phyloP scores from a whole-genome alignment of 92 coral and sea anemone genomes.

The Bergia sp. region DNA sequence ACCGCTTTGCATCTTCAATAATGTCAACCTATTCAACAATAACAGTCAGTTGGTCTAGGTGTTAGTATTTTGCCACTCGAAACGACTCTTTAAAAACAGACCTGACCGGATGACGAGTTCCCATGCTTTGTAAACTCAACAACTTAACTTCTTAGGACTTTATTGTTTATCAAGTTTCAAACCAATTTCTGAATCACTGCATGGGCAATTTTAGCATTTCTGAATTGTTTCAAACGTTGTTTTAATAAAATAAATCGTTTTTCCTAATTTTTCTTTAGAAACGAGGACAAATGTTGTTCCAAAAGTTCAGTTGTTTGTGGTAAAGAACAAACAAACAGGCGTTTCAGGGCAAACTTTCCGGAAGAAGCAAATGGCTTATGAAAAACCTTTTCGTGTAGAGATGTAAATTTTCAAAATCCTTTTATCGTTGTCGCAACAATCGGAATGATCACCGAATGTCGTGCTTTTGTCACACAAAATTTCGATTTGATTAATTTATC shows the following conservation, averaged over 20 bases:
- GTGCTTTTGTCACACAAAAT: background rate
- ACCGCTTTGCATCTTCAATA: background rate
- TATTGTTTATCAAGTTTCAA: background rate
- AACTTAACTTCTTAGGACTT: background rate
- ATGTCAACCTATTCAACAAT: background rate
- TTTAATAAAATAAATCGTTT: no score
- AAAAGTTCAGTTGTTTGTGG: background rate
- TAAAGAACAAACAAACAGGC: background rate
- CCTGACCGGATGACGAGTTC: constrained; percentile 30
- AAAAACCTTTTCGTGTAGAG: background rate
- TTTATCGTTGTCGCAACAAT: background rate
- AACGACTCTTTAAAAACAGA: background rate
- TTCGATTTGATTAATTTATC: background rate
- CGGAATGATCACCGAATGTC: background rate
- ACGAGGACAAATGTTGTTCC: background rate
- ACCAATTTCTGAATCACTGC: constrained; percentile 7
- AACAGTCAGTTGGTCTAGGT: background rate
- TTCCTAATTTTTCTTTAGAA: background rate
- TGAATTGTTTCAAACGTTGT: background rate
- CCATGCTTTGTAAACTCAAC: constrained; percentile 25
- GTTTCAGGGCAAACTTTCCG: background rate
- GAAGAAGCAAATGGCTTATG: background rate
- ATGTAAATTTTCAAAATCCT: constrained; percentile 2
- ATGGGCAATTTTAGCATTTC: background rate
- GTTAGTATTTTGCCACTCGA: background rate